Evolutionary conservation across 92 coral and sea anemone genomes (phyloP), one percentile per base, ranked within the genome.

Genomic region (Porites rus): DNA sequence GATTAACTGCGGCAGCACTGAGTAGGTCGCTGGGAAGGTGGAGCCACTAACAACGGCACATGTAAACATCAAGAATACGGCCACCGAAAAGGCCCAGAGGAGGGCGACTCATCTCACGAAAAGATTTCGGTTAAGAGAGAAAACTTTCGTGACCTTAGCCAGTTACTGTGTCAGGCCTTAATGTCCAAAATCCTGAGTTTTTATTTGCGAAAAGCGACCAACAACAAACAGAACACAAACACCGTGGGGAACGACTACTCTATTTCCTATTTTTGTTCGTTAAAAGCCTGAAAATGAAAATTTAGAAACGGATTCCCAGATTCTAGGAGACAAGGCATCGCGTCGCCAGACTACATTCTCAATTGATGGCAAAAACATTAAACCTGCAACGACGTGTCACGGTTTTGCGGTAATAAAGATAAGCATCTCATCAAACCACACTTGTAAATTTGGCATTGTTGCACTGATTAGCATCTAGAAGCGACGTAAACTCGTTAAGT

Each of bases 1-100:
- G 87, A 83, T 83, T 72, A 83, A 83, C 80, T 83, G 87, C 73
- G 60, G 65, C 52, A 17, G 64, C 74, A 63, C 80, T 83, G 54
- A 63, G 74, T 46, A 22, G 53, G 72, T 24, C 56, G 71, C 87
- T 73, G 87, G 38, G 80, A 73, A 51, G 80, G 87, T 83, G 87
- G 87, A 64, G 87, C 65, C 2, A 50, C 24, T 31, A 51, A 74
- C 64, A 62, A 52, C 73, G 59, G 62, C 72, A 52, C 79, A 51
- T 73, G 87, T 83, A 83, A 83, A 83, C 80, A 83, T 22, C 58
- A 22, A 20, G 75, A 80, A 80, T 66, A 14, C 65, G 60, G 51
- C 50, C 75, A 80, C 75, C 62, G 75, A 80, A 66, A 65, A n/a
- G 78, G 63, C 69, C 53, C 87, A 83, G 80, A 50, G 61, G 64